Base-by-base conservation (phyloP, 2,888 invertebrate species). In the Tenthredo mesomela region DNA sequence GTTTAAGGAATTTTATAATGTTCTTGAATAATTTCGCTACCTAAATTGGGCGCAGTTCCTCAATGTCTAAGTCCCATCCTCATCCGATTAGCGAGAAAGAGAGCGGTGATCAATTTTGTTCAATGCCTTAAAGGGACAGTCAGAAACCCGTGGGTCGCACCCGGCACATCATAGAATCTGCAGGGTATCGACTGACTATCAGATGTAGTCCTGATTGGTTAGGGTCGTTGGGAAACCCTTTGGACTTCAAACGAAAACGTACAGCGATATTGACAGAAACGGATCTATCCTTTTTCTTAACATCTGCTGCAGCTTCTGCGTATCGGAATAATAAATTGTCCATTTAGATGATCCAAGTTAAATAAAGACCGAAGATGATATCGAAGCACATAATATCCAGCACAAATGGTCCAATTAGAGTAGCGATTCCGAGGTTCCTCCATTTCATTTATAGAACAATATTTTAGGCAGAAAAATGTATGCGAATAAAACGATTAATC, bases 101-200 rank as follows among this genome's bases (percentile, higher is more conserved):
- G 71, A 80, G 25, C 21, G 40, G 40, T 21, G 58, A 80, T 80
- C 61, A 80, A 80, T 80, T 80, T 80, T 50, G n/a, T 33, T 12
- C n/a, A 50, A 61, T 80, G 58, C 80, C 80, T 78, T 61, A 12
- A 12, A 61, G 80, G 77, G 77, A 77, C 33, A 29, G 54, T 33
- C 50, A 29, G 77, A n/a, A 77, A 33, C 50, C 77, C 47, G 7
- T 29, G 54, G 54, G 21, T 80, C 21, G 40, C 12, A 12, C 61
- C 40, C 10, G 61, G 58, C 18, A 58, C 61, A 61, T 80, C 40
- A 37, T 40, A 80, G 37, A 40, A 33, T 21, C 25, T 61, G 58
- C 25, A 21, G 58, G 15, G 21, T 61, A 80, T 80, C 61, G 80
- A 80, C 80, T 61, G 40, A 61, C 78, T 80, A 80, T 80, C 61